Percentiles rank a stretch among this genome's conserved stretches.
Evolutionary conservation across 2,113 vertebrate species (phyloP).

Genomic region (Lepisosteus oculatus): DNA sequence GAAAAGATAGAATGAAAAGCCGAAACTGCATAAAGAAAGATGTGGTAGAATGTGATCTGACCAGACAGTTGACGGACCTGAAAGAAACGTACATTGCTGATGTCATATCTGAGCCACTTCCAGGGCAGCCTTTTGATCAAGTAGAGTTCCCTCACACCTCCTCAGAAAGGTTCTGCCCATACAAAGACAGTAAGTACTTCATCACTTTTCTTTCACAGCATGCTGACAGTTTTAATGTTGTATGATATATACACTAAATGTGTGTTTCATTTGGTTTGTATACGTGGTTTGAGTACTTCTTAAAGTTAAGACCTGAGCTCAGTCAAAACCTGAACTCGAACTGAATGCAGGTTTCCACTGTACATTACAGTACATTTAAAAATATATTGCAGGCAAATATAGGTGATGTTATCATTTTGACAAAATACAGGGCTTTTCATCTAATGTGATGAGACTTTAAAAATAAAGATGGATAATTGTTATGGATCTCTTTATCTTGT

Average conservation of each 20-base stretch:
- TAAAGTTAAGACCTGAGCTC: too few species aligned
- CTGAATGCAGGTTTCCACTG: too few species aligned
- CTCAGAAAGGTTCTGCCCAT: conserved; percentile 74
- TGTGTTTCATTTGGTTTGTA: background rate
- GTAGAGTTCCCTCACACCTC: conserved; percentile 54
- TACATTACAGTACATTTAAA: too few species aligned
- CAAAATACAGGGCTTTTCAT: too few species aligned
- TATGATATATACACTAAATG: background rate
- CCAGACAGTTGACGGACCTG: conserved; percentile 53
- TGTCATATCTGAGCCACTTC: conserved; percentile 54
- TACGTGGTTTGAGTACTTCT: too few species aligned
- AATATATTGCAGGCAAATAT: too few species aligned
- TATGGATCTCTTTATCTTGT: too few species aligned
- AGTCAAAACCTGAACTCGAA: too few species aligned
- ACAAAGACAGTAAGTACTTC: conserved; percentile 76
- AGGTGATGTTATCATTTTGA: background rate
- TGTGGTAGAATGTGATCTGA: conserved; percentile 78
- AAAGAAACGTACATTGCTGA: conserved; percentile 65
- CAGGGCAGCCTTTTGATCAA: background rate
- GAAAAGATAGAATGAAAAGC: conserved; percentile 45
- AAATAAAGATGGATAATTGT: too few species aligned
- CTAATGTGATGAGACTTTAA: too few species aligned
- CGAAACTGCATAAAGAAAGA: conserved; percentile 55
- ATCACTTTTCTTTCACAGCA: background rate
- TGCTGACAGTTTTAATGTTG: background rate